These are phyloP conservation scores for Beaufortia kweichowensis DNA, from an alignment of 2,113 vertebrate genomes.

Conservation along the genomic window DNA sequence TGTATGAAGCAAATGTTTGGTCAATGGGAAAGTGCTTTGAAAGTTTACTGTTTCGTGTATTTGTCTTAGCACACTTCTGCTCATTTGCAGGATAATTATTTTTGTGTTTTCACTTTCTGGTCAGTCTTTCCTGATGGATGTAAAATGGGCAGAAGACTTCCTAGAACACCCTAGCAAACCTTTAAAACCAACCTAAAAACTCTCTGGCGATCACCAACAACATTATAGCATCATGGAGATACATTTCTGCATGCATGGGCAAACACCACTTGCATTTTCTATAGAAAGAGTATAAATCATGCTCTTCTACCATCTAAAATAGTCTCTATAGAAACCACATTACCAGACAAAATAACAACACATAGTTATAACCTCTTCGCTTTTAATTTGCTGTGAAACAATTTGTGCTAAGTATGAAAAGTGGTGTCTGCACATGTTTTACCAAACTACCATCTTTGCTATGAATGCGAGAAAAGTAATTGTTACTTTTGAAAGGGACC, in stretches of 20 bases:
- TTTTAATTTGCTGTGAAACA: background rate
- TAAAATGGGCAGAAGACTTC: background rate
- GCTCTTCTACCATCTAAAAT: background rate
- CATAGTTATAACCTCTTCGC: conserved; percentile 9
- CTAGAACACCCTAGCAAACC: no score
- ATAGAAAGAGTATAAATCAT: no score
- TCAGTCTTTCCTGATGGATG: background rate
- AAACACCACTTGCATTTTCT: no score
- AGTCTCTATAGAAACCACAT: conserved; percentile 49
- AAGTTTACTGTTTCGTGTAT: background rate
- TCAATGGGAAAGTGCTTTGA: no score
- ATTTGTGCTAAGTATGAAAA: background rate
- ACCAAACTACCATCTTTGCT: conserved; percentile 37
- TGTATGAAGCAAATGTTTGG: background rate
- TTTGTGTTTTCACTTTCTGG: conserved; percentile 33
- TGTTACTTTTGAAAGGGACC: conserved; percentile 58
- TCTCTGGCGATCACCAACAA: no score
- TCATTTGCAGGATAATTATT: background rate
- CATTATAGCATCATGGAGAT: no score
- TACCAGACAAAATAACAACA: conserved; percentile 29
- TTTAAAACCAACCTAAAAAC: no score
- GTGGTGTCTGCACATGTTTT: conserved; percentile 24
- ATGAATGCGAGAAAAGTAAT: conserved; percentile 58
- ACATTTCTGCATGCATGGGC: no score
- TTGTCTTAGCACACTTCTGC: background rate